These are phyloP conservation scores for Heliornis fulica DNA, from an alignment of 2,113 vertebrate genomes.

Conservation along the genomic window DNA sequence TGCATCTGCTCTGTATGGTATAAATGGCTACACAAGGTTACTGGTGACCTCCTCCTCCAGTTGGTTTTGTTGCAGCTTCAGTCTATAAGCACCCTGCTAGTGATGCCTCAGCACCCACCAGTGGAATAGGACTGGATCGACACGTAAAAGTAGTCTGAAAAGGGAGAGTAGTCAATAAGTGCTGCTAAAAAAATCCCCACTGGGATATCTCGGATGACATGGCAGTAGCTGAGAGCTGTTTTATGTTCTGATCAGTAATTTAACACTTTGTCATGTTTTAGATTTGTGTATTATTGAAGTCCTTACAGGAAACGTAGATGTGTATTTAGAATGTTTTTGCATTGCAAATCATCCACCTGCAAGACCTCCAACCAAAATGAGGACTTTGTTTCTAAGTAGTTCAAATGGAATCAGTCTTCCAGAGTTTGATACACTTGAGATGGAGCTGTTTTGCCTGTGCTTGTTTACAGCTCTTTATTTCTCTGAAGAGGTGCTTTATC, in stretches of 20 bases:
- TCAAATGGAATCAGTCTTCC: neutral
- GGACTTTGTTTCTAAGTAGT: neutral
- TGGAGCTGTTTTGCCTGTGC: neutral
- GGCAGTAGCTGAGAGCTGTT: neutral
- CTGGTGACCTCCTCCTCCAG: neutral
- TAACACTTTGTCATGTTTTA: neutral
- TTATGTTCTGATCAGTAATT: neutral
- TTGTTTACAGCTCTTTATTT: neutral
- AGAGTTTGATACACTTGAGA: neutral
- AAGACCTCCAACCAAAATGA: neutral
- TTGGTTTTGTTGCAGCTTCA: neutral
- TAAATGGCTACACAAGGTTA: neutral
- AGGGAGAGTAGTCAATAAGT: neutral
- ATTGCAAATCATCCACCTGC: neutral
- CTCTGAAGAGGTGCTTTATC: neutral
- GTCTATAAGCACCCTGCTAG: neutral
- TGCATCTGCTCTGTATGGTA: neutral
- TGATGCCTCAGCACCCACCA: neutral
- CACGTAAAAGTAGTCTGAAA: neutral
- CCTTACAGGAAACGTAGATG: neutral
- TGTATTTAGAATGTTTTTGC: neutral
- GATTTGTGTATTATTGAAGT: neutral
- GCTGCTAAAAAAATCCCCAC: neutral
- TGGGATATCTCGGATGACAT: neutral
- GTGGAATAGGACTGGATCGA: fast-evolving